phyloP scores from a whole-genome alignment of 2,113 vertebrate genomes.

The Podarcis muralis region DNA sequence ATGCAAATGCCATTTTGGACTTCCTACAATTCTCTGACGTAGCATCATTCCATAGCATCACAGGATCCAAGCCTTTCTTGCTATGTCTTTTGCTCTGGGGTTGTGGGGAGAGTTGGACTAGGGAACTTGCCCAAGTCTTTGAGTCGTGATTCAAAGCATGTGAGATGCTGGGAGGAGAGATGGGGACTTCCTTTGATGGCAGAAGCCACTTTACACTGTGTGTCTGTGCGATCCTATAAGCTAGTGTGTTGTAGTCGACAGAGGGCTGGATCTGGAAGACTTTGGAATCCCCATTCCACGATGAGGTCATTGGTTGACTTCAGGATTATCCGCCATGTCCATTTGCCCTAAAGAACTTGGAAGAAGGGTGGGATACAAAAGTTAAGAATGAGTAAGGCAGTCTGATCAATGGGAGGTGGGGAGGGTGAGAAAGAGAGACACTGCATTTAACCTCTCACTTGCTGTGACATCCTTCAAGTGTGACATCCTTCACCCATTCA shows the following conservation, averaged over 20 bases:
- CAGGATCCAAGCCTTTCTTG: too few relatives aligned
- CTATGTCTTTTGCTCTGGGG: neutral
- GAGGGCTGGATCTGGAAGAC: neutral
- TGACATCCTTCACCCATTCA: neutral
- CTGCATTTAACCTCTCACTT: neutral
- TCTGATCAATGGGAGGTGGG: neutral
- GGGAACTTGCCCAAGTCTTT: neutral
- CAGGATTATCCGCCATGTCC: too few relatives aligned
- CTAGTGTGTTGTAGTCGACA: neutral
- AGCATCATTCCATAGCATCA: too few relatives aligned
- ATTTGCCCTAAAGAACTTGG: neutral
- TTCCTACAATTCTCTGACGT: neutral
- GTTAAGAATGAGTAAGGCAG: neutral
- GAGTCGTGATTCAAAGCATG: neutral
- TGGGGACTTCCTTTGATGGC: neutral
- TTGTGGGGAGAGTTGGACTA: neutral
- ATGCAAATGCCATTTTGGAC: neutral
- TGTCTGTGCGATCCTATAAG: neutral
- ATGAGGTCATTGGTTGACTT: neutral
- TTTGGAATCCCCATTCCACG: neutral
- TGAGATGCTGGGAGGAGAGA: neutral
- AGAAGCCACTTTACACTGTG: neutral
- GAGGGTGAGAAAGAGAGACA: neutral
- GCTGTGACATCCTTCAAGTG: neutral
- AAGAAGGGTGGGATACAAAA: neutral